phyloP scores from a whole-genome alignment of 2,797 vertebrate species.

The Avahi laniger region DNA sequence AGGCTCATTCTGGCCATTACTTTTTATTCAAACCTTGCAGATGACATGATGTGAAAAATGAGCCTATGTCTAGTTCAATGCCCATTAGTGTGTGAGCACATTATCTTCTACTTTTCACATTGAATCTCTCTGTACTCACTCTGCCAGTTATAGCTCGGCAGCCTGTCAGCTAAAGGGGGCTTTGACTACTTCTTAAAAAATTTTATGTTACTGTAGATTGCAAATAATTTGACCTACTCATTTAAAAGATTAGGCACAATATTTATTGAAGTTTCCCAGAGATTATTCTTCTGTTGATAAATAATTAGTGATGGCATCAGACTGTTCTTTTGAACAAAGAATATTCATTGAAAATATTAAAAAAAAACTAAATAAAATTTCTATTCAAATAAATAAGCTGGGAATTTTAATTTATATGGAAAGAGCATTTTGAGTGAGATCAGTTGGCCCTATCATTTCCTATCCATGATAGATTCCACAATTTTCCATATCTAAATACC shows the following conservation, averaged over 20 bases:
- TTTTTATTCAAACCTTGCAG: conserved; percentile 97
- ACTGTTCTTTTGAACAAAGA: background rate
- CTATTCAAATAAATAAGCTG: background rate
- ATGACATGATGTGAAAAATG: conserved; percentile 99
- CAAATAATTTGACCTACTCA: conserved; percentile 82
- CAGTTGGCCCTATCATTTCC: background rate
- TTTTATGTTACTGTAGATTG: conserved; percentile 80
- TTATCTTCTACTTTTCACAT: conserved; percentile 97
- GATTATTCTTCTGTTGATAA: background rate
- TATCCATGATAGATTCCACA: background rate
- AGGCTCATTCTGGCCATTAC: conserved; percentile 95
- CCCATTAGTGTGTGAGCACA: conserved; percentile 99
- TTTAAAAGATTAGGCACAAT: conserved; percentile 50
- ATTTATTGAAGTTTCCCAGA: conserved; percentile 36
- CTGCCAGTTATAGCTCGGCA: conserved; percentile 90
- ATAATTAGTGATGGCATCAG: conserved; percentile 66
- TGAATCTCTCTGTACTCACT: conserved; percentile 89
- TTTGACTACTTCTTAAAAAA: conserved; percentile 85
- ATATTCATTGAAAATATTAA: background rate
- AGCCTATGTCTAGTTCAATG: conserved; percentile 98
- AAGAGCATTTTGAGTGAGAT: background rate
- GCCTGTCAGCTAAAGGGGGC: conserved; percentile 89
- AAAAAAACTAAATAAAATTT: background rate
- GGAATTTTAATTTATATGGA: background rate
- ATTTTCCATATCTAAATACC: background rate